Base-by-base conservation (phyloP, 2,888 invertebrate species). In the Homarus gammarus region DNA sequence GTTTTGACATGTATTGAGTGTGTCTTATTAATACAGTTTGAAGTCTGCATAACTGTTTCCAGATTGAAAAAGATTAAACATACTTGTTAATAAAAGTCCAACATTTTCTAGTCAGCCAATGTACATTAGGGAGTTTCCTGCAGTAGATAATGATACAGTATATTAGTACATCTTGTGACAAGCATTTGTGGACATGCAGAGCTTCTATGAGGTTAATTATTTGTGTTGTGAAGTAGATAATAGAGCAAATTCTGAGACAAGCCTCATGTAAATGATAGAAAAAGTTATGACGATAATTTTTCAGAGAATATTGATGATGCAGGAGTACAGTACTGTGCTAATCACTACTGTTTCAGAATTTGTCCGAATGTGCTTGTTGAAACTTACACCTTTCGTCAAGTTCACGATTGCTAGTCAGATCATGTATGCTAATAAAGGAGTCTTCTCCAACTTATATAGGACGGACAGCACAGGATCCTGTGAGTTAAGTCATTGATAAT, bases 81-180 rank as follows among this genome's bases (percentile, higher is more conserved):
- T 78, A 86, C 86, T 86, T 79, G 86, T 86, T 77, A 79, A 86
- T 64, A 79, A 75, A 86, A 79, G 56, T 64, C 81, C 68, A 89
- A 89, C 88, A 89, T 84, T 89, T 83, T 89, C 88, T 89, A 89
- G 88, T 89, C 88, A 89, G 86, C 88, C 88, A 83, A 84, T 78
- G 88, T 89, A 89, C 88, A 89, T 88, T 89, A 89, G 70, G 70
- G 88, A 83, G 82, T 89, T 89, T 89, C 77, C 88, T 89, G 84
- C 88, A 75, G 77, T 89, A 89, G 83, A 75, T 88, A 68, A 88
- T 38, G 64, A 77, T 73, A n/a, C n/a, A n/a, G n/a, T n/a, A 78
- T 89, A 78, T 82, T 86, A 78, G 61, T 75, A 73, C 64, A 87
- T 82, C 68, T 77, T 84, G 27, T 77, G 81, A 88, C 44, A 49